Base-by-base conservation (phyloP, 2,113 vertebrate species). In the Passer montanus region DNA sequence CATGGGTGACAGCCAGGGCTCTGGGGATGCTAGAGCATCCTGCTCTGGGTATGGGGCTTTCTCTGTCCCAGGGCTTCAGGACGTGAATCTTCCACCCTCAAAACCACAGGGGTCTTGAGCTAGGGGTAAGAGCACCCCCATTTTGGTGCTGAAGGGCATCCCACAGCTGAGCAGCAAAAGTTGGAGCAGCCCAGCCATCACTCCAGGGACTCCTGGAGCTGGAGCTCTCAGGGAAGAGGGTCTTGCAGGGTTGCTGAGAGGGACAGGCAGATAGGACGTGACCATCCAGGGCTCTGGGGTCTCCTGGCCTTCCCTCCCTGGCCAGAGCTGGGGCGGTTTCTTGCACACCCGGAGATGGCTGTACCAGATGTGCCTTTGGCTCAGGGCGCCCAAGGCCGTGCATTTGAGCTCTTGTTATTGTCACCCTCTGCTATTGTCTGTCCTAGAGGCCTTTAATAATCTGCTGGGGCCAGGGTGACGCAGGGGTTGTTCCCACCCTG, bases 311-410 rank as follows among this genome's bases (percentile, higher is more conserved):
- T 79, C 49, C 8, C n/a, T 93, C 66, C 44, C 15, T 43, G 68
- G 33, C 58, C 15, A 15, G 33, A 81, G 64, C 58, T 3, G 2
- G 43, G 26, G n/a, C 8, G 8, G 67, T 93, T 95, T 88, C 50
- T 90, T 55, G 72, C 31, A 49, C 4, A 7, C 75, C 50, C 13
- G 37, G 89, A 87, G 89, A 96, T 96, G 39, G 28, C 66, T 84
- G 44, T 81, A 90, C 56, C 94, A 96, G 94, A 96, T 97, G 95
- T 92, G 66, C n/a, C 87, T 88, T 95, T 94, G 92, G 84, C 90
- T 91, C 7, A 0, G 10, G 37, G 37, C 22, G 7, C 58, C 58
- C 78, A 88, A 93, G 85, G 90, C 60, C 1, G 0, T 2, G 11
- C 1, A 1, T 81, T 83, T 39, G 21, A 23, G 63, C 76, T 60